phyloP scores from a whole-genome alignment of 2,797 vertebrate genomes.

The Lagodon rhomboides region DNA sequence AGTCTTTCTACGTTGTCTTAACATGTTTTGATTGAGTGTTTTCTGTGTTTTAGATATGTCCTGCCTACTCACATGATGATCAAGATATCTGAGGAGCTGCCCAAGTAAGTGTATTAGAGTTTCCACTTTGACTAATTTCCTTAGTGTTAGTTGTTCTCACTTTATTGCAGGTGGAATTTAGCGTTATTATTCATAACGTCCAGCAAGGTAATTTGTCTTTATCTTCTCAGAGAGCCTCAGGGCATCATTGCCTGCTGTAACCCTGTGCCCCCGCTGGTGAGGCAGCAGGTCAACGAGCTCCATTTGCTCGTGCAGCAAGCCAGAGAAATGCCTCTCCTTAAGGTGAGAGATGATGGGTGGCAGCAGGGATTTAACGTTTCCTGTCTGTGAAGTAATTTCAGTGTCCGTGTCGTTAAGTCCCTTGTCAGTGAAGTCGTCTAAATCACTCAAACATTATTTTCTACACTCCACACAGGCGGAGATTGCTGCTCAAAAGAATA shows the following conservation, averaged over 20 bases:
- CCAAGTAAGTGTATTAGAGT: conserved; percentile 89
- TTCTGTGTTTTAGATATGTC: conserved; percentile 86
- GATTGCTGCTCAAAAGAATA: conserved; percentile 83
- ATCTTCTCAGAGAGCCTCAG: conserved; percentile 90
- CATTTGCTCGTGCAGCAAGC: conserved; percentile 92
- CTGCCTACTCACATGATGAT: conserved; percentile 97
- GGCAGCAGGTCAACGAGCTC: conserved; percentile 96
- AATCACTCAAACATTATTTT: not conserved
- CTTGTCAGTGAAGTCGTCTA: not conserved
- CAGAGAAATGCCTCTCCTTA: conserved; percentile 94
- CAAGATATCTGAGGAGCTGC: conserved; percentile 95
- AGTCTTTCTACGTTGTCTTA: not conserved
- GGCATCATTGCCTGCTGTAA: conserved; percentile 97
- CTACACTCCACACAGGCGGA: conserved; percentile 85
- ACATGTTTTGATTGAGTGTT: conserved; percentile 1
- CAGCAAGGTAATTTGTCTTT: conserved; percentile 29
- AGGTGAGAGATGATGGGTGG: conserved; percentile 83
- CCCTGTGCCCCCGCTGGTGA: conserved; percentile 94
- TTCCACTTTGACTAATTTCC: not conserved
- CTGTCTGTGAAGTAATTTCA: not conserved
- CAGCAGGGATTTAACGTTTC: not conserved
- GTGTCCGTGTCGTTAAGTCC: not conserved
- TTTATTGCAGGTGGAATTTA: not conserved
- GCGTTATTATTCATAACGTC: conserved; percentile 24
- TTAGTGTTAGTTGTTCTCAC: not conserved